Evolutionary conservation across 2,113 vertebrate genomes (phyloP).

Genomic region (Calyptomena viridis): DNA sequence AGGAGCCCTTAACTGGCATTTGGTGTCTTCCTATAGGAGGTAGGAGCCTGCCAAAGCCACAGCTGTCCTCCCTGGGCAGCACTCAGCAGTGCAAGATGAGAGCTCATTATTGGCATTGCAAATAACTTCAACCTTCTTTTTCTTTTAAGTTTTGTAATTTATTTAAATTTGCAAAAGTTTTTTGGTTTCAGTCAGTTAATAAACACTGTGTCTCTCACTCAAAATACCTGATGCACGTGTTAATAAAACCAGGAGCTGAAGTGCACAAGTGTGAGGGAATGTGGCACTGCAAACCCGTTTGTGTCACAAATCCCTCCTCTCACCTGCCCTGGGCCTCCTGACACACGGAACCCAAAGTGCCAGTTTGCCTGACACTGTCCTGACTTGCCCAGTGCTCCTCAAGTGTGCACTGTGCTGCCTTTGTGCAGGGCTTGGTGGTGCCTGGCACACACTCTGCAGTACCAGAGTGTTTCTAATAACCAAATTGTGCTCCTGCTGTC

Average conservation of each 20-base stretch:
- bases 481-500: constrained; percentile 1
- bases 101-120: neutral
- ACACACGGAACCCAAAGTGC: neutral
- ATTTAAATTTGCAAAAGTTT: neutral
- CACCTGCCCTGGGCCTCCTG: accelerated
- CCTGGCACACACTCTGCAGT: neutral
- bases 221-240: neutral
- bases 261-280: neutral
- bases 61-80: neutral
- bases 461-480: constrained; percentile 20
- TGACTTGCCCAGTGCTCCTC: neutral
- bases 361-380: neutral
- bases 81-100: neutral
- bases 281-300: neutral
- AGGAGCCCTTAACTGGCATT: neutral
- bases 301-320: neutral
- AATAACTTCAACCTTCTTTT: neutral
- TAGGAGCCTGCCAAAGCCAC: neutral
- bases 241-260: neutral
- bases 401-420: neutral
- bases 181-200: neutral
- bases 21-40: neutral
- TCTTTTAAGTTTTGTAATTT: neutral
- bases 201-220: neutral
- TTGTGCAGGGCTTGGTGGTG: neutral